Percentiles rank a stretch among this genome's conserved stretches.
Conservation (phyloP, 53 echinoderm and acorn worm genomes). For the Henricia sp. region DNA sequence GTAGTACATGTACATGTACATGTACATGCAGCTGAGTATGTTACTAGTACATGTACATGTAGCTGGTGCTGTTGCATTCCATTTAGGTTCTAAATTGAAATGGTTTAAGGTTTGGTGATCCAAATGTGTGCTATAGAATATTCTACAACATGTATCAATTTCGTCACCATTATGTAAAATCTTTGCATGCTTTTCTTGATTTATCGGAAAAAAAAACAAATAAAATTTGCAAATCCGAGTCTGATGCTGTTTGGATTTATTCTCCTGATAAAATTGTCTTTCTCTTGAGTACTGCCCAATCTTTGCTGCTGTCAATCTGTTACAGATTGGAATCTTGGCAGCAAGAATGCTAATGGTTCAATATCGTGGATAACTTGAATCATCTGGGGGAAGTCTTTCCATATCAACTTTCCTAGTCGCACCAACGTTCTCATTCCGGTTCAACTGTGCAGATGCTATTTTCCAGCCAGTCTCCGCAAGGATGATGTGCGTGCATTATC, state of each 20-base stretch:
- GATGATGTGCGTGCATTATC: neutral
- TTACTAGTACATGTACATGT: neutral
- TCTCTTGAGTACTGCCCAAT: too few relatives aligned
- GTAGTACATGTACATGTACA: neutral
- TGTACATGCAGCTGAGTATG: neutral
- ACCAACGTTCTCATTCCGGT: neutral
- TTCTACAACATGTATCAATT: neutral
- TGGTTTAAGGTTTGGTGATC: too few relatives aligned
- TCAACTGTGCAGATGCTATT: neutral
- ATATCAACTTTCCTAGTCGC: conserved; percentile 16
- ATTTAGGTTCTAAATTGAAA: too few relatives aligned
- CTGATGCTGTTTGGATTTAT: too few relatives aligned
- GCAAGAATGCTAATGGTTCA: conserved; percentile 49
- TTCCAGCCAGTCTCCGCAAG: neutral
- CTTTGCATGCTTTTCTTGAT: conserved; percentile 9
- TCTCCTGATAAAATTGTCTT: too few relatives aligned
- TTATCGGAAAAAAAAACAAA: too few relatives aligned
- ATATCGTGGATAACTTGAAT: conserved; percentile 29
- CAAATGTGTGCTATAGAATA: too few relatives aligned
- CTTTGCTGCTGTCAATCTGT: too few relatives aligned
- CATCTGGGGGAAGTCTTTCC: neutral
- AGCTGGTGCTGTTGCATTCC: neutral
- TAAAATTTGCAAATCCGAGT: too few relatives aligned
- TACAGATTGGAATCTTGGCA: neutral
- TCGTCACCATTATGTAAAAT: too few relatives aligned